These are phyloP conservation scores for Tychaedon coryphoeus DNA, from an alignment of 2,113 vertebrate genomes.

Conservation along the genomic window DNA sequence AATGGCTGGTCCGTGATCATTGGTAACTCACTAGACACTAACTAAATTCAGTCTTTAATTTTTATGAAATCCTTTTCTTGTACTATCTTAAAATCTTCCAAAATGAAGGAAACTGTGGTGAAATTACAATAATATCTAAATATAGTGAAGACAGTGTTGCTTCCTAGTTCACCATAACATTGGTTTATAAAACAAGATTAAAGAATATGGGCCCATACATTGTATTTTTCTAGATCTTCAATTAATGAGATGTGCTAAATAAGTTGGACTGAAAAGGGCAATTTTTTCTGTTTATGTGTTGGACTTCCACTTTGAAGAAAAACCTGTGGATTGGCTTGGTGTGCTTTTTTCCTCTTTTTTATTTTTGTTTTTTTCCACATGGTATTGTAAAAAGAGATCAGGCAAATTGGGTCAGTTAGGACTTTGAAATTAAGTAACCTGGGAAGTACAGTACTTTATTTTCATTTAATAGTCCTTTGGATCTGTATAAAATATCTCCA, in stretches of 20 bases:
- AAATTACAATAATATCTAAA: neutral
- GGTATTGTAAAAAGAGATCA: neutral
- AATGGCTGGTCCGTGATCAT: neutral
- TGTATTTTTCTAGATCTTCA: neutral
- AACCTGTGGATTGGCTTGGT: neutral
- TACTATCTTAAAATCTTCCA: neutral
- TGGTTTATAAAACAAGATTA: neutral
- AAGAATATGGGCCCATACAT: neutral
- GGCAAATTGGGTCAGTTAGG: neutral
- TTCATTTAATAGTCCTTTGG: conserved; percentile 1
- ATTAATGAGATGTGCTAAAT: neutral
- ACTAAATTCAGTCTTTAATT: neutral
- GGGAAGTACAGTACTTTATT: neutral
- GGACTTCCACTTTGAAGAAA: neutral
- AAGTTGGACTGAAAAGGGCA: neutral
- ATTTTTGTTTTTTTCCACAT: neutral
- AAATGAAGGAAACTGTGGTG: neutral
- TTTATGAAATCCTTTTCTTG: neutral
- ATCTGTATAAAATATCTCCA: neutral
- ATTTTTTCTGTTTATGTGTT: neutral
- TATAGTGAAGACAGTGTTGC: neutral
- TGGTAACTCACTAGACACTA: neutral
- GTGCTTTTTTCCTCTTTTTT: neutral
- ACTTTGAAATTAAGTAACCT: neutral
- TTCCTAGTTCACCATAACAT: neutral